These are phyloP conservation scores for Tinamus guttatus DNA, from an alignment of 2,113 vertebrate species.

Conservation along the genomic window DNA sequence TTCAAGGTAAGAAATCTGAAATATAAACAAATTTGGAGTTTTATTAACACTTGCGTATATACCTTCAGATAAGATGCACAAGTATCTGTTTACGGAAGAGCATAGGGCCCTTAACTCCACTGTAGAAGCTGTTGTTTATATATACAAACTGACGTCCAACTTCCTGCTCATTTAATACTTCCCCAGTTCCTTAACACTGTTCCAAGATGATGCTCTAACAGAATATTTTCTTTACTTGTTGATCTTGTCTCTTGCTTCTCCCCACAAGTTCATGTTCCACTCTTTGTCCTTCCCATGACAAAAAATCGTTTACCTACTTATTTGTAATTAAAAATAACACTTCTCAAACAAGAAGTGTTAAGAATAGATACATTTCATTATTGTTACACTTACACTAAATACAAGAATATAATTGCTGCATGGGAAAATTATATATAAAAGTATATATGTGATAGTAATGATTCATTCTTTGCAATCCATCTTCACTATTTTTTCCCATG, in stretches of 20 bases:
- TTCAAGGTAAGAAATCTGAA: constrained; percentile 82
- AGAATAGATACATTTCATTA: background rate
- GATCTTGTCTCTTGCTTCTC: background rate
- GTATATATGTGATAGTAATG: background rate
- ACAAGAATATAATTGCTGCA: background rate
- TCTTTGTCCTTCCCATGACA: background rate
- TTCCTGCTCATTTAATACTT: background rate
- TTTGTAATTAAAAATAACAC: background rate
- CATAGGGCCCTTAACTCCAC: background rate
- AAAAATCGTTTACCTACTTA: background rate
- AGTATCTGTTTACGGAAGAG: background rate
- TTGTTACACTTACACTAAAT: background rate
- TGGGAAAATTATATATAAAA: background rate
- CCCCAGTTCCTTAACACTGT: background rate
- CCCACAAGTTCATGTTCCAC: background rate
- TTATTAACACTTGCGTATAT: background rate
- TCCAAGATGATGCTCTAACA: background rate
- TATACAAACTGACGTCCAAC: background rate
- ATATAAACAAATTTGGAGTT: constrained; percentile 44
- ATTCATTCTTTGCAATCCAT: background rate
- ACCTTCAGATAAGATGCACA: background rate
- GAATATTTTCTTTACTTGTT: background rate
- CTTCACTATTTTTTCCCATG: background rate
- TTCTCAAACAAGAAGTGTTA: background rate
- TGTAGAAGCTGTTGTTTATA: background rate